These are phyloP conservation scores for Apoderus coryli DNA, from an alignment of 2,888 invertebrate genomes.

Conservation along the genomic window DNA sequence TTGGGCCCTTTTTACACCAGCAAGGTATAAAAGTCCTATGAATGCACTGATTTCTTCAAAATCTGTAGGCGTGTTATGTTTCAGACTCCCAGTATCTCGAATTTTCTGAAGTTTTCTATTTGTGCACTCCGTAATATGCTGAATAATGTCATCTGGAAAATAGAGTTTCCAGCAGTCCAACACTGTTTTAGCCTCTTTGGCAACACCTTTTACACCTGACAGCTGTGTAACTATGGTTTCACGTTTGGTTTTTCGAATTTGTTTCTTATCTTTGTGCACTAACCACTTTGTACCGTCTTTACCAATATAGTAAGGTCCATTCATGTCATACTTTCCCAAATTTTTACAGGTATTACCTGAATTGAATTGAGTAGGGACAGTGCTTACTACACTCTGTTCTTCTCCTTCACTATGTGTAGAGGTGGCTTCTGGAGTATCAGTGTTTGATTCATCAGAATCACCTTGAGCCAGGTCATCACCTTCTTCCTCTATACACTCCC, in stretches of 20 bases:
- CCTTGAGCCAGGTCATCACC: neutral
- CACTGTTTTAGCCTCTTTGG: constrained; percentile 7
- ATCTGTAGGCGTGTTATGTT: constrained; percentile 12
- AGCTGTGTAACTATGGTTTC: constrained; percentile 11
- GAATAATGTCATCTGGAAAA: constrained; percentile 14
- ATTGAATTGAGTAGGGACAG: neutral
- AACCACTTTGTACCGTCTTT: constrained; percentile 3
- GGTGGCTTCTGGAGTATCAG: neutral
- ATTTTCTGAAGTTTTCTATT: constrained; percentile 12
- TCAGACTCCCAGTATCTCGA: constrained; percentile 13
- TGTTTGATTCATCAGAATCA: constrained; percentile 1
- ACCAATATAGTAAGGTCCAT: neutral
- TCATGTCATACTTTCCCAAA: neutral
- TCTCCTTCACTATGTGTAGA: constrained; percentile 1
- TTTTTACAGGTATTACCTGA: no score
- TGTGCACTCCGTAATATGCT: constrained; percentile 16
- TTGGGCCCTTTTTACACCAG: constrained; percentile 18
- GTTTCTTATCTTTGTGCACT: neutral
- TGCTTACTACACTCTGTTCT: neutral
- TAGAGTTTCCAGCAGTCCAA: constrained; percentile 7
- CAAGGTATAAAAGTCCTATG: constrained; percentile 21
- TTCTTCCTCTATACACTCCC: constrained; percentile 1
- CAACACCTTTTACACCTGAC: constrained; percentile 10
- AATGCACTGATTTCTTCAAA: constrained; percentile 18
- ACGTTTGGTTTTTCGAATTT: constrained; percentile 1